Conservation (phyloP, 2,888 invertebrate genomes). For the Platycnemis pennipes region DNA sequence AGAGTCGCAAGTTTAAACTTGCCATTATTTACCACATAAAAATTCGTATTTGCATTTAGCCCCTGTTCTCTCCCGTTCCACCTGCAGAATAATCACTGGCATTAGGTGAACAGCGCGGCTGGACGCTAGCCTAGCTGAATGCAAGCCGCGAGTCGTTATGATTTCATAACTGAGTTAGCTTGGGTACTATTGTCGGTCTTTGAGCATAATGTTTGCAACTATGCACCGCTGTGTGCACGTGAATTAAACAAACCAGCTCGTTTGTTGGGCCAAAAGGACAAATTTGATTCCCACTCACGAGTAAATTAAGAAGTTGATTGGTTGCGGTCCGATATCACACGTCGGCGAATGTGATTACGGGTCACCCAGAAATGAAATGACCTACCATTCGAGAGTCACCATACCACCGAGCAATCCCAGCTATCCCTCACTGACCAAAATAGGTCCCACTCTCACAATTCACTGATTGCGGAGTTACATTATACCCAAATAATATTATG, state of each 20-base stretch:
- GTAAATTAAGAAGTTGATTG: slow-evolving; percentile 21
- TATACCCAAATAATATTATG: background rate
- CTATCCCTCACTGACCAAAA: background rate
- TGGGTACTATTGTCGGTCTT: background rate
- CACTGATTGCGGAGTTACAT: background rate
- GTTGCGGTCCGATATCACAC: background rate
- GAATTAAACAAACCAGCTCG: background rate
- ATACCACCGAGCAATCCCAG: no score
- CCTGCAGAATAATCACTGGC: background rate
- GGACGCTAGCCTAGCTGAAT: background rate
- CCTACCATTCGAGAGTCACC: background rate
- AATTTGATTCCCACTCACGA: background rate
- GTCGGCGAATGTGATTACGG: background rate
- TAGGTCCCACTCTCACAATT: background rate
- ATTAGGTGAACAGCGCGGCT: background rate
- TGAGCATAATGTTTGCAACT: background rate
- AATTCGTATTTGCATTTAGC: no score
- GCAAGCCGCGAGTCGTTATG: background rate
- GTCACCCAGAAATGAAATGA: background rate
- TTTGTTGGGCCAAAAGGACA: background rate
- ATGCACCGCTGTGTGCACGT: background rate
- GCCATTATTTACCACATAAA: no score
- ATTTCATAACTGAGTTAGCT: background rate
- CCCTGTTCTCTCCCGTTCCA: background rate
- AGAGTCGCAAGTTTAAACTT: no score